phyloP scores from a whole-genome alignment of 2,797 vertebrate genomes.

The Kryptopterus vitreolus region DNA sequence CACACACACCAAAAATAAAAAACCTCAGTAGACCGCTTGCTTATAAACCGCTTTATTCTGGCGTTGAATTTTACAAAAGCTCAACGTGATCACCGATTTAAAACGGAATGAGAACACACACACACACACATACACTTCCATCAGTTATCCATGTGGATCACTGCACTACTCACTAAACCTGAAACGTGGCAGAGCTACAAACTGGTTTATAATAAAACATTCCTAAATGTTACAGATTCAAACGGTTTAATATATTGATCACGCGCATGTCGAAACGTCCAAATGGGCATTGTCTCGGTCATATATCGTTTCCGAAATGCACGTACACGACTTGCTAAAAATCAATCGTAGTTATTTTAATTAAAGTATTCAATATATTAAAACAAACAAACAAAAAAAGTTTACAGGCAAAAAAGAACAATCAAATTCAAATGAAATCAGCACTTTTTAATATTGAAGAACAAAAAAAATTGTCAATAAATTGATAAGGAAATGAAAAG shows the following conservation, averaged over 20 bases:
- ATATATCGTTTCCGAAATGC: slow-evolving; percentile 51
- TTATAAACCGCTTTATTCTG: slow-evolving; percentile 40
- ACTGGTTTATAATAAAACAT: slow-evolving; percentile 27
- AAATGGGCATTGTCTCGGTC: slow-evolving; percentile 13
- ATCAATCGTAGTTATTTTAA: slow-evolving; percentile 41
- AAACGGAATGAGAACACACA: slow-evolving; percentile 3
- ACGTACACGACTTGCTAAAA: not conserved
- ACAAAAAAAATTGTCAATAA: not conserved
- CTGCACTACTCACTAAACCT: slow-evolving; percentile 6
- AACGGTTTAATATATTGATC: slow-evolving; percentile 52
- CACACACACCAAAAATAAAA: not conserved
- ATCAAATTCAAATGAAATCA: not conserved
- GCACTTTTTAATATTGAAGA: not conserved
- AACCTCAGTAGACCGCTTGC: not conserved
- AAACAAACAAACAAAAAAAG: not conserved
- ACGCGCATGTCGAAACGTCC: slow-evolving; percentile 18
- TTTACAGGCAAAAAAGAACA: not conserved
- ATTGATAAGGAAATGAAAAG: not conserved
- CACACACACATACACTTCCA: slow-evolving; percentile 10
- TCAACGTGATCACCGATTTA: slow-evolving; percentile 2
- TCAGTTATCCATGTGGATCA: slow-evolving; percentile 18
- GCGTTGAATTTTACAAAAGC: slow-evolving; percentile 39
- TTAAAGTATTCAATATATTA: not conserved
- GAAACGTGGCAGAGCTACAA: slow-evolving; percentile 14
- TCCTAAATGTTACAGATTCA: not conserved